Base-by-base conservation (phyloP, 1,140 invertebrate genomes). In the Brachionus koreanus region DNA sequence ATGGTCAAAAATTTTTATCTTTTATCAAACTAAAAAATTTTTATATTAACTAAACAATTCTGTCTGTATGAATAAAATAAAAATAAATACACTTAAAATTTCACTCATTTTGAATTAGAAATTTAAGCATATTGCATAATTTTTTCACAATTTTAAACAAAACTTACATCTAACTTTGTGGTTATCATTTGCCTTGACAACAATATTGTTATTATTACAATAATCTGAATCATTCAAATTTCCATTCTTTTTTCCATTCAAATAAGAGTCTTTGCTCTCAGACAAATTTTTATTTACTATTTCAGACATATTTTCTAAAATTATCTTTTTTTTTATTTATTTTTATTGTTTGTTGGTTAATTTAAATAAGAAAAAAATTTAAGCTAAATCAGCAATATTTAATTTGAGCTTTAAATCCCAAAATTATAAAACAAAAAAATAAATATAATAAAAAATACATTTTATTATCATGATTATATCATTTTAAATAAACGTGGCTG, bases 401-500 rank as follows among this genome's bases (percentile, higher is more conserved):
- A 69, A 42, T 69, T 69, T 69, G 65, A 69, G 65, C 37, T 69
- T 69, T 39, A 39, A 69, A 10, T 69, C 65, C 65, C 65, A 69
- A 69, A 69, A 57, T 57, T 57, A 57, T 57, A 16, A 57, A 57
- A 7, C 49, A 57, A 57, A 57, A 5, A 57, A 25, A 5, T 0
- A 57, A 57, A 57, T 19, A 16, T 19, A 19, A 57, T 57, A 57
- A 57, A n/a, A 69, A 69, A 69, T 39, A 69, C 6, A 69, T 69
- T 69, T 69, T 69, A 69, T 69, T 69, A 69, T 69, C 65, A 74
- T 74, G 37, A 74, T 74, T 74, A 46, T 46, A 74, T 74, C 25
- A 46, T 74, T 43, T 16, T 33, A 76, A 49, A 52, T 76, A 57
- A 52, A 76, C 43, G 74, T 42, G 19, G 23, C 46, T 76, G 35